Conservation (phyloP, 2,797 vertebrate genomes). For the Ctenosaura bakeri region DNA sequence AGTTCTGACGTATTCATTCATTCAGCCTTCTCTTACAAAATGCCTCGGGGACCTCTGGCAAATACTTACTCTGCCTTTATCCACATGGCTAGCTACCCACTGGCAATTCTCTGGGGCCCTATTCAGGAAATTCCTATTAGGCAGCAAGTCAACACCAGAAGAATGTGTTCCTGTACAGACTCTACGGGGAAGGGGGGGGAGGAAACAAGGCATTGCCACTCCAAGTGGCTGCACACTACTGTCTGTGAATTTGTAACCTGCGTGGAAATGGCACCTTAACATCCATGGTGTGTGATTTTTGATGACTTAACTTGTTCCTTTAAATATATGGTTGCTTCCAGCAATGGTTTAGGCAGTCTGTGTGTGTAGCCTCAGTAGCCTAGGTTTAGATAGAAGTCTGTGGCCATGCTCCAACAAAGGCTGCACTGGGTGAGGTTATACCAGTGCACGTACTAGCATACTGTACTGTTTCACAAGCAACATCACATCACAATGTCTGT, state of each 20-base stretch:
- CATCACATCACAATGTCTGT: too few relatives aligned
- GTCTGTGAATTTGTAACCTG: background rate
- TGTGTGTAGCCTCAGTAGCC: too few relatives aligned
- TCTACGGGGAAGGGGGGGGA: background rate
- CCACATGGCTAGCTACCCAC: background rate
- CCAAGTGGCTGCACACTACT: background rate
- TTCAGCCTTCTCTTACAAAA: background rate
- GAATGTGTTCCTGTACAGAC: background rate
- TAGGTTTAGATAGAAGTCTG: background rate
- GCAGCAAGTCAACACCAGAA: constrained; percentile 13
- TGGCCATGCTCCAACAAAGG: too few relatives aligned
- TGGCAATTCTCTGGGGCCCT: background rate
- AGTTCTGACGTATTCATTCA: constrained; percentile 23
- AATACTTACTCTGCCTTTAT: background rate
- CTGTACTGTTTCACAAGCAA: too few relatives aligned
- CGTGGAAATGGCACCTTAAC: background rate
- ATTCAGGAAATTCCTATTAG: constrained; percentile 29
- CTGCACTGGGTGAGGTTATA: too few relatives aligned
- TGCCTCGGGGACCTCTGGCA: background rate
- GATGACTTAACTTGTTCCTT: background rate
- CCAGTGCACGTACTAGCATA: too few relatives aligned
- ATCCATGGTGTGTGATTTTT: background rate
- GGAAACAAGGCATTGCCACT: background rate
- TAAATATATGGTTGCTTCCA: background rate
- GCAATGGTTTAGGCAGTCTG: background rate